A percentile compares a stretch with the other conserved stretches of the same genome.
These are phyloP conservation scores for Poeciliopsis presidionis DNA, from an alignment of 2,797 vertebrate species.

Conservation along the genomic window DNA sequence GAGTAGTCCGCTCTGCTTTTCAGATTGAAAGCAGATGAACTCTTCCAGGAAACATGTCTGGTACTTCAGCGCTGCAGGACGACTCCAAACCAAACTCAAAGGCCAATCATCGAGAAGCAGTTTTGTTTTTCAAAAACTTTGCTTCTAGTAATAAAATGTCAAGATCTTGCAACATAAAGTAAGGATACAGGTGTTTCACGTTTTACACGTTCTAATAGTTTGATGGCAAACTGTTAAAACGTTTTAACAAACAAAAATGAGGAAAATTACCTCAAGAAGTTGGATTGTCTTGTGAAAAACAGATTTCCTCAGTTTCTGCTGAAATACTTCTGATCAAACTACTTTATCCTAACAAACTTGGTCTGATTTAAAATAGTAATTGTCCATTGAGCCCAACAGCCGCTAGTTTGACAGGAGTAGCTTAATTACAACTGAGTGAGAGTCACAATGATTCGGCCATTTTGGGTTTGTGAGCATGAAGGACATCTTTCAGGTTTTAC, in stretches of 20 bases:
- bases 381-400: not conserved
- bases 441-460: not conserved
- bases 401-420: not conserved
- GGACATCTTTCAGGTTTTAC: not conserved
- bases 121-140: slow-evolving; percentile 12
- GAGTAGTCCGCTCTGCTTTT: slow-evolving; percentile 5
- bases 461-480: not conserved
- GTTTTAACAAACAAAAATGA: not conserved
- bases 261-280: not conserved
- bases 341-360: not conserved
- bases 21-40: slow-evolving; percentile 39
- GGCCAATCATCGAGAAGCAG: not conserved
- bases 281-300: not conserved
- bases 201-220: not conserved
- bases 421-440: not conserved
- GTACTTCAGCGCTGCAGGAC: slow-evolving; percentile 14
- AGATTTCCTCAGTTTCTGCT: not conserved
- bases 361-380: not conserved
- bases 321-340: not conserved
- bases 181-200: not conserved
- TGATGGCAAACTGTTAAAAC: not conserved
- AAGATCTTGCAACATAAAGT: not conserved
- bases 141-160: slow-evolving; percentile 8
- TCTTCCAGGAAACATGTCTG: not conserved
- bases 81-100: slow-evolving; percentile 26